Conservation (phyloP, 2,797 vertebrate genomes). For the Masticophis lateralis region DNA sequence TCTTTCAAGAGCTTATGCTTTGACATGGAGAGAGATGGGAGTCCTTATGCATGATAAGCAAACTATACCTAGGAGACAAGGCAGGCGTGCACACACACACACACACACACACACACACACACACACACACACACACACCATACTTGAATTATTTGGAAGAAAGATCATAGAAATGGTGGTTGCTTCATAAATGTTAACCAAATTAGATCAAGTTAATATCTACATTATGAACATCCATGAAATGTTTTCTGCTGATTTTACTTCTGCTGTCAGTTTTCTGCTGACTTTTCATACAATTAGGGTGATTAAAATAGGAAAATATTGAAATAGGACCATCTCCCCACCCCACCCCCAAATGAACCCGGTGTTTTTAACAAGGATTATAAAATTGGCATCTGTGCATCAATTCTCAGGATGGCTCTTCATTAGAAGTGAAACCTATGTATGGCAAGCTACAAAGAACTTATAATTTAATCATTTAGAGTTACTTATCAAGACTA, state of each 20-base stretch:
- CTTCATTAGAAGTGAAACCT: background rate
- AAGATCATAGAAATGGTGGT: background rate
- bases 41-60: conserved; percentile 17
- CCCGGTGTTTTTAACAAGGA: background rate
- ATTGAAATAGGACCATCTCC: background rate
- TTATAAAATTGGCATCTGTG: background rate
- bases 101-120: background rate
- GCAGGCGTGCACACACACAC: background rate
- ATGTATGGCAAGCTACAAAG: background rate
- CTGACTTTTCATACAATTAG: background rate
- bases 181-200: background rate
- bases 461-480: background rate
- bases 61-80: conserved; percentile 9
- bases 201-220: background rate
- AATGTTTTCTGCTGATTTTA: background rate
- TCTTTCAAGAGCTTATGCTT: conserved; percentile 16
- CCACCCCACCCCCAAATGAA: background rate
- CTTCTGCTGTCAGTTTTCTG: background rate
- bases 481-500: background rate
- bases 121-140: background rate
- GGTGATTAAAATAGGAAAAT: background rate
- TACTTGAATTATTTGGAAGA: background rate
- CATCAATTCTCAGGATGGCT: background rate
- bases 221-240: background rate
- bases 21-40: background rate